Percentiles rank a stretch among this genome's conserved stretches.
phyloP scores from a whole-genome alignment of 2,888 invertebrate species.

The Apodemia zela region DNA sequence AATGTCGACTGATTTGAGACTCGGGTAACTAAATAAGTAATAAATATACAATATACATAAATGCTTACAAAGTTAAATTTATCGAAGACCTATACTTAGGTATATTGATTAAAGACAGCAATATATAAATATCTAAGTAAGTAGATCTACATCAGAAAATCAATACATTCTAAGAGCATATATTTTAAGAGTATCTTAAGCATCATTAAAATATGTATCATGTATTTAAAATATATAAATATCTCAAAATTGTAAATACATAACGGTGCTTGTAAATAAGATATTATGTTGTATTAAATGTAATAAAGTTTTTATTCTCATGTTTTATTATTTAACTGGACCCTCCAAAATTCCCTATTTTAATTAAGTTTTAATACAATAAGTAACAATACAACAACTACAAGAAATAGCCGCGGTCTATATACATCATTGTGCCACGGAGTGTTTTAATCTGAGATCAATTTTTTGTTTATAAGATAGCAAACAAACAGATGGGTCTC shows the following conservation, averaged over 20 bases:
- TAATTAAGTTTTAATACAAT: too few relatives aligned
- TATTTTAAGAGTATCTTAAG: neutral
- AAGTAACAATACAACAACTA: too few relatives aligned
- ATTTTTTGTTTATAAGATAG: too few relatives aligned
- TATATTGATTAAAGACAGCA: neutral
- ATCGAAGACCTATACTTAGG: neutral
- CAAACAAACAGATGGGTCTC: too few relatives aligned
- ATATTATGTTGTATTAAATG: slow-evolving; percentile 10
- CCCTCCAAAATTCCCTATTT: neutral
- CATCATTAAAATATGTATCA: neutral
- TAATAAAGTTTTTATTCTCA: slow-evolving; percentile 16
- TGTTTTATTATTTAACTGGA: neutral
- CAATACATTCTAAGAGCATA: neutral
- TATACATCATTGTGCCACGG: too few relatives aligned
- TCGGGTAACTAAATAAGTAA: neutral
- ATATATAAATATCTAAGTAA: neutral
- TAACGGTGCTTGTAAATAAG: slow-evolving; percentile 11
- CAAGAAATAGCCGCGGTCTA: too few relatives aligned
- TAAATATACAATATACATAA: neutral
- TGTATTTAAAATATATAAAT: neutral
- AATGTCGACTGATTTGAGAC: neutral
- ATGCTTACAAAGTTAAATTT: neutral
- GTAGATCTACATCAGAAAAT: neutral
- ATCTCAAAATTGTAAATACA: slow-evolving; percentile 24
- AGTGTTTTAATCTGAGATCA: too few relatives aligned